Base-by-base conservation (phyloP, 2,888 invertebrate species). In the Morpho achilles region DNA sequence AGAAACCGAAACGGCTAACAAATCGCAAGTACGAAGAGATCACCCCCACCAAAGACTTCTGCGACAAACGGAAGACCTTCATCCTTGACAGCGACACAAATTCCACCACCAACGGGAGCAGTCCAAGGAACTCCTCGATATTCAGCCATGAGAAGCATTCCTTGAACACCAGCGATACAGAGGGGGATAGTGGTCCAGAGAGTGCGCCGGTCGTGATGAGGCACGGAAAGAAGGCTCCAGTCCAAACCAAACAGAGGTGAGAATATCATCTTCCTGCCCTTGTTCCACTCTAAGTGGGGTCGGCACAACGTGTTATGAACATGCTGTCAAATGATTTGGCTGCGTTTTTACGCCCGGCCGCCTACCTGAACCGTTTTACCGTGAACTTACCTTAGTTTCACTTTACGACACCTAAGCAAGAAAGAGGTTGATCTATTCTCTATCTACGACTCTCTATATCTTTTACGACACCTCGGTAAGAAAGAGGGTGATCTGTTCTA, bases 21-120 rank as follows among this genome's bases (percentile, higher is more conserved):
- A 88, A 86, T 50, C 79, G 88, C 7, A 84, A 82, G 84, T 69
- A 86, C 57, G 88, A 87, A 56, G 88, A 86, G 8, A 85, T 84
- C 70, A 87, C 80, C 74, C 86, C 87, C 59, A 77, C 80, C 66
- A 72, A 73, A 53, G 81, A 74, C 7, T 74, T 72, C 67, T 71
- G 74, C 66, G 89, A 90, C 73, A 89, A 89, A 65, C 69, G 90
- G 53, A 84, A 82, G 64, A 90, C 90, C 0, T 90, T 89, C 59
- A 82, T 90, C 10, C 70, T 90, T 3, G 90, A 90, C 69, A 87
- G 87, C 50, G 91, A 90, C 56, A 88, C 89, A 0, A 87, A 85
- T 61, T 90, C 91, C 0, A 90, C 91, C 0, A 90, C 91, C 0
- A 91, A 89, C 58, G 90, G 89, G 0, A 87, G 88, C 57, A 88